These are phyloP conservation scores for Camarhynchus parvulus DNA, from an alignment of 2,113 vertebrate genomes.

Conservation along the genomic window DNA sequence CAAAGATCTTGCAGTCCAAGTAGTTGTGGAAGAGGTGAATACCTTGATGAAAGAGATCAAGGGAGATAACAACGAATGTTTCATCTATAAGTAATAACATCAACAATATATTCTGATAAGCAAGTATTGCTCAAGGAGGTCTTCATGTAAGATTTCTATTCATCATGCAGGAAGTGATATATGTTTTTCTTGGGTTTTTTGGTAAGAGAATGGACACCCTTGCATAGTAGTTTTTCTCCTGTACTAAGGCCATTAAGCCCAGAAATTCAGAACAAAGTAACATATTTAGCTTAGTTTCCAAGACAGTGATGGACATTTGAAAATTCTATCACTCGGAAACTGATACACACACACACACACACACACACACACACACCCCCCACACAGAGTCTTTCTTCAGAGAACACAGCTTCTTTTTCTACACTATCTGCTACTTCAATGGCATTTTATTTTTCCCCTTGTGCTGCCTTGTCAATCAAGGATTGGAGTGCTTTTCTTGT, in stretches of 20 bases:
- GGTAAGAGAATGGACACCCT: not conserved
- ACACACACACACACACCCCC: rapidly evolving
- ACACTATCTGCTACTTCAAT: not conserved
- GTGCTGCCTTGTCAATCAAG: not conserved
- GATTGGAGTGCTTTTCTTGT: not conserved
- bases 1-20: not conserved
- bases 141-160: not conserved
- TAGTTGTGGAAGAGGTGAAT: not conserved
- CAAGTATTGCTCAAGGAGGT: not conserved
- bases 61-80: not conserved
- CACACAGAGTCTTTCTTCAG: rapidly evolving
- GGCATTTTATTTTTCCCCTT: not conserved
- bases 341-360: rapidly evolving
- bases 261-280: not conserved
- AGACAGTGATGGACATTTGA: not conserved
- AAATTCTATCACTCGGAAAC: not conserved
- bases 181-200: rapidly evolving
- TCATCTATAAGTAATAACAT: not conserved
- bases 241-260: not conserved
- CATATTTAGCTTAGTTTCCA: not conserved
- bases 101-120: not conserved
- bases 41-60: not conserved
- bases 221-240: not conserved
- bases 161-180: not conserved
- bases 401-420: not conserved